These are phyloP conservation scores for Heliconius charithonia DNA, from an alignment of 2,888 invertebrate species.

Conservation along the genomic window DNA sequence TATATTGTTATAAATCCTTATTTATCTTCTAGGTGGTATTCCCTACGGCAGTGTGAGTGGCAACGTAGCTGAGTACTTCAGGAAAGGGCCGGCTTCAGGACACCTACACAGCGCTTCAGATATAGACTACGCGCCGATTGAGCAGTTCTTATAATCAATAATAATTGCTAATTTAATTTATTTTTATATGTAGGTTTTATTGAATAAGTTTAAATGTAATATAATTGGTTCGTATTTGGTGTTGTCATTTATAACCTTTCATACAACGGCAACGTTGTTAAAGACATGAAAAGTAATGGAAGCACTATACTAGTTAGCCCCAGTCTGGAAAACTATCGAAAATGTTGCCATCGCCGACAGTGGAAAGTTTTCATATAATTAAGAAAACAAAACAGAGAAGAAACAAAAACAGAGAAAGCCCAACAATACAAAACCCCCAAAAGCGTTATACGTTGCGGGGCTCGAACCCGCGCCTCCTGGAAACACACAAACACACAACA, in stretches of 20 bases:
- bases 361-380: too few species aligned
- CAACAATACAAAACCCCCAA: too few species aligned
- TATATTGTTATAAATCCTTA: background rate
- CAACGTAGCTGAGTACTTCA: constrained; percentile 79
- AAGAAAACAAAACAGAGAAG: too few species aligned
- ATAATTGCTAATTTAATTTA: constrained; percentile 22
- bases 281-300: too few species aligned
- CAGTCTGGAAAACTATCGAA: too few species aligned
- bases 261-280: too few species aligned
- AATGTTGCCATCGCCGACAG: too few species aligned
- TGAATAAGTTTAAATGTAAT: background rate
- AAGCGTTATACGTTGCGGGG: too few species aligned
- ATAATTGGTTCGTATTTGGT: background rate
- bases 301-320: too few species aligned
- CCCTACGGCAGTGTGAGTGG: constrained; percentile 86
- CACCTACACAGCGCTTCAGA: constrained; percentile 50
- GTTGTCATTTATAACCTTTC: background rate
- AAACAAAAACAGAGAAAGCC: too few species aligned
- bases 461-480: too few species aligned
- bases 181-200: constrained; percentile 9
- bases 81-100: constrained; percentile 54
- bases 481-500: too few species aligned
- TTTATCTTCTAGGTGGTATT: constrained; percentile 81
- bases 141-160: constrained; percentile 64
- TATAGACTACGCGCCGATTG: constrained; percentile 66